Conservation (phyloP, 1,140 invertebrate genomes). For the Calosoma granatense region DNA sequence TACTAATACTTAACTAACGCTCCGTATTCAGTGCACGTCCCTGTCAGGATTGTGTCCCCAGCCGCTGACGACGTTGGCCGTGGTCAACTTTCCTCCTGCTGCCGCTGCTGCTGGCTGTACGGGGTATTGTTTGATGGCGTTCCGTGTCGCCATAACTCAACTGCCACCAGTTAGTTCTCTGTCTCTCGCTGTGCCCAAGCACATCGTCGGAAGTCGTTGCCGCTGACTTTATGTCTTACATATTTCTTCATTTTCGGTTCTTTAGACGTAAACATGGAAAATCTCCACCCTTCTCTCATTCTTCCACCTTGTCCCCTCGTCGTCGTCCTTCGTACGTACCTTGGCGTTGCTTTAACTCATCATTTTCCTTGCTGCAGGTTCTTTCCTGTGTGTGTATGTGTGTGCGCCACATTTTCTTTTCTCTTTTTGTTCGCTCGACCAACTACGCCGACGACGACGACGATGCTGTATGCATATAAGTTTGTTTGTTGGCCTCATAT, state of each 20-base stretch:
- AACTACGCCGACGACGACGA: too few relatives aligned
- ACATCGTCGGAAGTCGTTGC: too few relatives aligned
- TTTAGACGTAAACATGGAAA: constrained; percentile 5
- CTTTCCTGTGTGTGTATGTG: not conserved
- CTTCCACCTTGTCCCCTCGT: not conserved
- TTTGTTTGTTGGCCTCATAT: not conserved
- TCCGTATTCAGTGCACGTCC: too few relatives aligned
- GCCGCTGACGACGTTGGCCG: too few relatives aligned
- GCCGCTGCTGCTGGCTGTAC: too few relatives aligned
- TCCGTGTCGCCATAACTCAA: not conserved
- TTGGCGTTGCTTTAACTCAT: not conserved
- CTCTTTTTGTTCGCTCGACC: too few relatives aligned
- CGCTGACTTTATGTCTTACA: constrained; percentile 1
- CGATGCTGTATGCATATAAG: not conserved
- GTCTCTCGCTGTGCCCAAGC: not conserved
- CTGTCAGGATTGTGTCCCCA: too few relatives aligned
- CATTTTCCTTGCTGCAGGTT: not conserved
- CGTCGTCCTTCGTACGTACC: not conserved
- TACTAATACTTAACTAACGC: too few relatives aligned
- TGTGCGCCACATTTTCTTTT: too few relatives aligned
- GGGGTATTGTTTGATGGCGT: not conserved
- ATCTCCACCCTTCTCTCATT: not conserved
- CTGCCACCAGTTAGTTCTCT: too few relatives aligned
- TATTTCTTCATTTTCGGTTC: constrained; percentile 3
- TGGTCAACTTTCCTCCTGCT: not conserved